Conservation (phyloP, 2,797 vertebrate species). For the Xiphophorus birchmanni region DNA sequence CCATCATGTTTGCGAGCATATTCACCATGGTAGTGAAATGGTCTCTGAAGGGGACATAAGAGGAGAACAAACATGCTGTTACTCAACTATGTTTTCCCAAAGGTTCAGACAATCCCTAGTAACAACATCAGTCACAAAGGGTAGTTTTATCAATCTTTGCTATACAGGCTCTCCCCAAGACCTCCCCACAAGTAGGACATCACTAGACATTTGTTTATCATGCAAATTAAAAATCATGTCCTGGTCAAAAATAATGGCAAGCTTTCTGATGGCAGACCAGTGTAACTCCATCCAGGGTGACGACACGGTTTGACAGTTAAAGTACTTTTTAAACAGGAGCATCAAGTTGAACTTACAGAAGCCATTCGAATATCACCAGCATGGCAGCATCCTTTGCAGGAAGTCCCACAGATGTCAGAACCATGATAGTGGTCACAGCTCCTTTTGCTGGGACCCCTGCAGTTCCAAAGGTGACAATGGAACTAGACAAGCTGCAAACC, state of each 20-base stretch:
- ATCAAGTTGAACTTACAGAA: conserved; percentile 2
- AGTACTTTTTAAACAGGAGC: background rate
- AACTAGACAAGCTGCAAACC: background rate
- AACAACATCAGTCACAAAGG: too few relatives aligned
- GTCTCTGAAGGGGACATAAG: background rate
- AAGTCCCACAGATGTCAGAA: accelerated
- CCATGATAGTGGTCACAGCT: background rate
- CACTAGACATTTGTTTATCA: background rate
- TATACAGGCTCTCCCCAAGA: too few relatives aligned
- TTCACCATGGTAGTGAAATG: background rate
- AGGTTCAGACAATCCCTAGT: too few relatives aligned
- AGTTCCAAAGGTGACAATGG: background rate
- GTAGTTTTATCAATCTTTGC: too few relatives aligned
- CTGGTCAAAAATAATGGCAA: background rate
- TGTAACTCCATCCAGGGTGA: background rate
- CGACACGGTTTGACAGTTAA: background rate
- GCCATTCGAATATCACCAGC: background rate
- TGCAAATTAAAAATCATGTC: background rate
- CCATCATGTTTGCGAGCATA: too few relatives aligned
- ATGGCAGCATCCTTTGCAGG: background rate
- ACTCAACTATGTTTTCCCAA: background rate
- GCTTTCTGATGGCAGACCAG: background rate
- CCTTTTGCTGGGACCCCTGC: background rate
- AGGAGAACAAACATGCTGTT: background rate
- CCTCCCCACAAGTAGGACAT: background rate